Base-by-base conservation (phyloP, 2,797 vertebrate species). In the Anolis apletophallus region DNA sequence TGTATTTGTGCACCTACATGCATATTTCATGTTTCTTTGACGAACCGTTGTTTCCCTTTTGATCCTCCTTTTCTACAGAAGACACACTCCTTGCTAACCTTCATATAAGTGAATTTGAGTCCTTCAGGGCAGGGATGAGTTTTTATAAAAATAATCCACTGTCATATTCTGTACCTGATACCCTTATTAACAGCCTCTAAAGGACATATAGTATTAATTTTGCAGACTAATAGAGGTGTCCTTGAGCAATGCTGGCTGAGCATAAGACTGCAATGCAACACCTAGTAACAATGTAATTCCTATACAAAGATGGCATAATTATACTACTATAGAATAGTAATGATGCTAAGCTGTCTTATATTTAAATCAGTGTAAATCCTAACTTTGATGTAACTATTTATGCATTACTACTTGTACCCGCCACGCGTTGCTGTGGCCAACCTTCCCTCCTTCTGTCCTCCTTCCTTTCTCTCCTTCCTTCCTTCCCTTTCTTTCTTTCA, bases 21-120 rank as follows among this genome's bases (percentile, higher is more conserved):
- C 85, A 86, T 86, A 86, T 86, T 86, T 86, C 78, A 81, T 81
- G 59, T 74, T 80, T 54, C 57, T 74, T 81, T 85, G 69, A 81
- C 46, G 40, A 52, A 26, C 71, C 54, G 71, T 81, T 71, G 36
- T 40, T 75, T 75, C 23, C 57, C 78, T 68, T 46, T 46, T 40
- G 55, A 75, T 67, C 26, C 23, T 40, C 71, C 46, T 54, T 21
- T 73, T 86, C 69, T 14, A 10, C 54, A 19, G 71, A 16, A 67
- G 71, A 81, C 34, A 14, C n/a, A 52, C 23, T 86, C n/a, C 46
- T 86, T 34, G 26, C 71, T 61, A 81, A 80, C 9, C 23, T 80
- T 67, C 67, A 21, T 12, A 2, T 80, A 34, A 64, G n/a, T 64
- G 40, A 86, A 80, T 50, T 61, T 46, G 12, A 61, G 21, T 54